These are phyloP conservation scores for Macropus fuliginosus DNA, from an alignment of 2,797 vertebrate genomes.

Conservation along the genomic window DNA sequence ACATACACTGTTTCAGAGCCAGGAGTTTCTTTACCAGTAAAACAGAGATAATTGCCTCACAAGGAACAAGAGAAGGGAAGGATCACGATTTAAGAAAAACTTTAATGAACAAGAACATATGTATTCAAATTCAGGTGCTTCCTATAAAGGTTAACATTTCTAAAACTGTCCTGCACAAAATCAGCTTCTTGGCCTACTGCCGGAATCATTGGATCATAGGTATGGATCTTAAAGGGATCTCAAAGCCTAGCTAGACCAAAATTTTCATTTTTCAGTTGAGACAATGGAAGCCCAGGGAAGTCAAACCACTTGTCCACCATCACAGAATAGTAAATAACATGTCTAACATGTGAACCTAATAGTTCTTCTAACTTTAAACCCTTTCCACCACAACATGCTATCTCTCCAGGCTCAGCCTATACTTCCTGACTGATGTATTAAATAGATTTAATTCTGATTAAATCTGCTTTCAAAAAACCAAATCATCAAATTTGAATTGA, in stretches of 20 bases:
- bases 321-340: background rate
- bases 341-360: background rate
- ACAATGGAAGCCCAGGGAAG: background rate
- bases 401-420: background rate
- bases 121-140: background rate
- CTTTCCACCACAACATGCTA: background rate
- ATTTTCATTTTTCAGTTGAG: background rate
- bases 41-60: background rate
- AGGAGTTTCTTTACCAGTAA: background rate
- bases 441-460: slow-evolving; percentile 27
- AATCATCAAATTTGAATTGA: background rate
- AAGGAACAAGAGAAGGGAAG: background rate
- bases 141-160: background rate
- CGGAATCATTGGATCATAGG: background rate
- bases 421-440: background rate
- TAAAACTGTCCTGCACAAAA: background rate
- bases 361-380: background rate
- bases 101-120: background rate
- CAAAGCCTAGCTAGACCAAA: background rate
- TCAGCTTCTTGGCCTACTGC: background rate
- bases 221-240: background rate
- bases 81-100: background rate
- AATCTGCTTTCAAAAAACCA: background rate
- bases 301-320: background rate
- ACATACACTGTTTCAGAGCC: background rate